phyloP scores from a whole-genome alignment of 1,140 invertebrate genomes.

The Anadara kagoshimensis region DNA sequence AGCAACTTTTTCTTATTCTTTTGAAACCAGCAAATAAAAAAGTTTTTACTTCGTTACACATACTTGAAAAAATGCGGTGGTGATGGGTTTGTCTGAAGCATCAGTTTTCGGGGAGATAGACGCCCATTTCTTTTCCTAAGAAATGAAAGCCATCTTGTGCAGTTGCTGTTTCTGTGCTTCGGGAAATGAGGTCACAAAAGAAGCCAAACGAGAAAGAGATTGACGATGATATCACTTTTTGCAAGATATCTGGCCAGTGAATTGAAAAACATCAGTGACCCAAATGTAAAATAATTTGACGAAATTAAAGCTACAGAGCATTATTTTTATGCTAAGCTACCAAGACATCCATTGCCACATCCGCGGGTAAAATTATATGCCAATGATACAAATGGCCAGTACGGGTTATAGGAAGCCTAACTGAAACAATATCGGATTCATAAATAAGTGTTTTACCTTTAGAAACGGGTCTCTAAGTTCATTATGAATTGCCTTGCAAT shows the following conservation, averaged over 20 bases:
- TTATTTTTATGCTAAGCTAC: background rate
- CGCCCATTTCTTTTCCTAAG: background rate
- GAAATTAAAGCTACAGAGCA: background rate
- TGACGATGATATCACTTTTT: too few relatives aligned
- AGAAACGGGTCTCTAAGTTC: too few relatives aligned
- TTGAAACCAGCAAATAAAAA: constrained; percentile 16
- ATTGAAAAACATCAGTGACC: background rate
- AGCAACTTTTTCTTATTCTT: constrained; percentile 3
- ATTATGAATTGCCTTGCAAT: too few relatives aligned
- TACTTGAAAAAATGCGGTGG: background rate
- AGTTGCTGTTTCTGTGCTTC: background rate
- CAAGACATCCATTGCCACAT: background rate
- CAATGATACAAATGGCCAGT: too few relatives aligned
- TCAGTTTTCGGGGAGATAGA: too few relatives aligned
- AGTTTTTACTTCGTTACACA: background rate
- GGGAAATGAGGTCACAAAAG: background rate
- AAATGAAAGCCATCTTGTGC: background rate
- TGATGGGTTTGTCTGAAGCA: background rate
- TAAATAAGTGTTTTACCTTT: too few relatives aligned
- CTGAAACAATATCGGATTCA: too few relatives aligned
- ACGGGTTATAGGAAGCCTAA: background rate
- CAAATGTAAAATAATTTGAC: background rate
- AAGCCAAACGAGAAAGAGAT: too few relatives aligned
- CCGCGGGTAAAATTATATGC: background rate
- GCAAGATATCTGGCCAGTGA: background rate